These are phyloP conservation scores for Gymnothorax javanicus DNA, from an alignment of 2,797 vertebrate genomes.

Conservation along the genomic window DNA sequence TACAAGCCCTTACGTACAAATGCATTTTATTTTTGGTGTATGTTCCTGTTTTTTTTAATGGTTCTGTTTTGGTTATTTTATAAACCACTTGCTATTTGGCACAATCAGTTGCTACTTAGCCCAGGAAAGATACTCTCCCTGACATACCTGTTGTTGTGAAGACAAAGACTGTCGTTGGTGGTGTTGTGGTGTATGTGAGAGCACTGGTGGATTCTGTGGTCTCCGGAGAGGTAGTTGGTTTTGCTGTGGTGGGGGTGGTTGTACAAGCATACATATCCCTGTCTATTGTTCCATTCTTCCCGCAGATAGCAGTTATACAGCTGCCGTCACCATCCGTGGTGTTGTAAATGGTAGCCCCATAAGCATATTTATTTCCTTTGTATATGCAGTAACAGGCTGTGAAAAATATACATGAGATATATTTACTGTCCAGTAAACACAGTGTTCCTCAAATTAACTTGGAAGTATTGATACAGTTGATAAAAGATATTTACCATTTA, in stretches of 20 bases:
- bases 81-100: background rate
- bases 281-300: conserved; percentile 66
- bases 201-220: conserved; percentile 50
- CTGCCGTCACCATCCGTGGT: conserved; percentile 82
- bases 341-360: conserved; percentile 75
- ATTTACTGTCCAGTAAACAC: background rate
- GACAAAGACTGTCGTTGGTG: conserved; percentile 55
- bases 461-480: background rate
- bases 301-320: conserved; percentile 83
- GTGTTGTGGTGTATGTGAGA: conserved; percentile 24
- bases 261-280: conserved; percentile 62
- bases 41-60: background rate
- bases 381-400: conserved; percentile 81
- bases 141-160: conserved; percentile 57
- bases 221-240: conserved; percentile 42
- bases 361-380: conserved; percentile 68
- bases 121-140: background rate
- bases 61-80: background rate
- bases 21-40: background rate
- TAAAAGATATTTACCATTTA: conserved; percentile 54
- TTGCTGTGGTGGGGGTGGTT: conserved; percentile 36
- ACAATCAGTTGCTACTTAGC: background rate
- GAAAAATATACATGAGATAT: background rate
- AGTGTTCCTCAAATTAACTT: background rate
- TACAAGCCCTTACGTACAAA: too few species aligned